phyloP scores from a whole-genome alignment of 1,140 invertebrate species.

The Zaprionus ornatus region DNA sequence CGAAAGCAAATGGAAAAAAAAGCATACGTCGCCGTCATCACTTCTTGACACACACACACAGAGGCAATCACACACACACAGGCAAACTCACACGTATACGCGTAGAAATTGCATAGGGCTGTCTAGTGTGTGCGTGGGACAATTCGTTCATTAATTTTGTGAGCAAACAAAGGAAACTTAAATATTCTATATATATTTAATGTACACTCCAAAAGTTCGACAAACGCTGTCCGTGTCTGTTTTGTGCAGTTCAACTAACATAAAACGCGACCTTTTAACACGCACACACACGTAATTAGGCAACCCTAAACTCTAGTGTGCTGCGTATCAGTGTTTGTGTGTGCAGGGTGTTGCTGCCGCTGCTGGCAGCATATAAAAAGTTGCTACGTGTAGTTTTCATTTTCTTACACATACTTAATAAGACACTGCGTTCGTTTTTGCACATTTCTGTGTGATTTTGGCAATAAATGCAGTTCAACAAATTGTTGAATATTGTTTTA shows the following conservation, averaged over 20 bases:
- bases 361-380: slow-evolving; percentile 66
- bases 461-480: slow-evolving; percentile 2
- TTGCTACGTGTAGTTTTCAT: slow-evolving; percentile 78
- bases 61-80: slow-evolving; percentile 40
- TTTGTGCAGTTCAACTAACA: slow-evolving; percentile 8
- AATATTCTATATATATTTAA: slow-evolving; percentile 4
- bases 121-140: slow-evolving; percentile 35
- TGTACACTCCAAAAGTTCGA: not conserved
- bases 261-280: slow-evolving; percentile 13
- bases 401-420: slow-evolving; percentile 36
- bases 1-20: slow-evolving; percentile 60
- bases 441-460: slow-evolving; percentile 14
- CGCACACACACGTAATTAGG: slow-evolving; percentile 26
- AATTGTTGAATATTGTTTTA: not conserved
- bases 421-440: slow-evolving; percentile 8
- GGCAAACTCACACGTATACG: slow-evolving; percentile 24
- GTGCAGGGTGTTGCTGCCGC: slow-evolving; percentile 56
- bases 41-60: slow-evolving; percentile 64
- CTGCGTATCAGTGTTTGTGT: slow-evolving; percentile 46
- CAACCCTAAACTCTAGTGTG: slow-evolving; percentile 51
- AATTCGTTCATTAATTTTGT: slow-evolving; percentile 18
- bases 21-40: slow-evolving; percentile 74
- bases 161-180: slow-evolving; percentile 38
- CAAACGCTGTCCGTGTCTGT: slow-evolving; percentile 3
- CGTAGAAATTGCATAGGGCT: slow-evolving; percentile 57